Evolutionary conservation across 2,797 vertebrate species (phyloP).

Genomic region (Argyrosomus regius): DNA sequence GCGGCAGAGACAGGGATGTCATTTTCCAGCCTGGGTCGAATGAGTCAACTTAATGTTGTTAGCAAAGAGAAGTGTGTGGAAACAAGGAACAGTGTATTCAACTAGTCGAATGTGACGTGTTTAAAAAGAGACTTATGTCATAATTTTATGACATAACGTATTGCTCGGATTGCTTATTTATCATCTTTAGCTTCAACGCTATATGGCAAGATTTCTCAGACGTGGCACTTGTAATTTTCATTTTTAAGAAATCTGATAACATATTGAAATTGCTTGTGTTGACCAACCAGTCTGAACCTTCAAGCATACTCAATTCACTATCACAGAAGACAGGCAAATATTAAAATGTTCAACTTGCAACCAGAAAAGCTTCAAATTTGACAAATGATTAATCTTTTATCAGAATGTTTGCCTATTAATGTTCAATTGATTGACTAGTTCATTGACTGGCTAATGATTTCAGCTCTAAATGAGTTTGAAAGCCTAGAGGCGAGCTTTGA

Average conservation of each 20-base stretch:
- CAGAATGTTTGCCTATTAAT: neutral
- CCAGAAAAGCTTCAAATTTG: neutral
- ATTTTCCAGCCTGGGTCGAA: slow-evolving; percentile 74
- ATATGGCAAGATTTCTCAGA: neutral
- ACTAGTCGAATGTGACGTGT: slow-evolving; percentile 12
- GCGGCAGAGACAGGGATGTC: slow-evolving; percentile 60
- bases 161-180: neutral
- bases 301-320: neutral
- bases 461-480: neutral
- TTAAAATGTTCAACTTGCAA: neutral
- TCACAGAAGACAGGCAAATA: neutral
- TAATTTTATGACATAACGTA: neutral
- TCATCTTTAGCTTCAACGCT: neutral
- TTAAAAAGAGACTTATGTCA: slow-evolving; percentile 12
- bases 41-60: slow-evolving; percentile 67
- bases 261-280: neutral
- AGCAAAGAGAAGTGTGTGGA: slow-evolving; percentile 44
- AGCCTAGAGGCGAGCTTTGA: neutral
- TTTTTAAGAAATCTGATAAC: neutral
- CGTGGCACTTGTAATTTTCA: neutral
- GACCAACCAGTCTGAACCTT: neutral
- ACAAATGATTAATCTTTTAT: neutral
- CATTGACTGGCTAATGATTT: neutral
- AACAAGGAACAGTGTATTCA: slow-evolving; percentile 27
- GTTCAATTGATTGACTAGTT: neutral